Base-by-base conservation (phyloP, 2,888 invertebrate species). In the Macrosoma leucophasiata region DNA sequence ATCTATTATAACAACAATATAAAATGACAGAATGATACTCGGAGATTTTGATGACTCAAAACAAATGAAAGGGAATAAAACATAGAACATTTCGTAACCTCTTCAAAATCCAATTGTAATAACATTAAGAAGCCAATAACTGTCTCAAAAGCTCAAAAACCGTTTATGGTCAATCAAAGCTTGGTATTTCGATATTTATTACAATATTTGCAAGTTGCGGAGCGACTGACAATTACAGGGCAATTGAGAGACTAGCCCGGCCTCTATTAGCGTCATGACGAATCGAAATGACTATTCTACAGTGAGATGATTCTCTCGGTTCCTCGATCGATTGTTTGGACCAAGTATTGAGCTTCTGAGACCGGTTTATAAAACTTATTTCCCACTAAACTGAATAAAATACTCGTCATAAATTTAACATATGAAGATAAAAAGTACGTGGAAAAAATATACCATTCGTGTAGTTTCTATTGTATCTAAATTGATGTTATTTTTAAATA, bases 261-360 rank as follows among this genome's bases (percentile, higher is more conserved):
- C 55, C 49, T 59, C 56, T 52, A 63, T 64, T 58, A 64, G 51
- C 52, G 50, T 66, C 64, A 67, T 72, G 70, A 69, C 73, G 66
- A 72, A 73, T 72, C 48, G 46, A 43, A 71, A 71, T 62, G 48
- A 55, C 58, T 53, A 55, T 60, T 60, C 56, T 55, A 50, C 48
- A 52, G 53, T 51, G 55, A 55, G 53, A 57, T 52, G 40, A 41
- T 52, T 52, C 43, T 48, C 40, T 54, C 50, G 48, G 46, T 46
- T 49, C 41, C 51, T 48, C n/a, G 50, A 40, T 36, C 27, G 5
- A 15, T 23, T 40, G 55, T 50, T 50, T 52, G 55, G 52, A 41
- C 33, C 50, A 56, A 61, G 54, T 41, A 42, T 39, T 13, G 12
- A 11, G 11, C 14, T 4, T 11, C 10, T 22, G 22, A 17, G 17